A percentile compares a stretch with the other conserved stretches of the same genome.
phyloP scores from a whole-genome alignment of 2,888 invertebrate species.

The Lottia scabra region DNA sequence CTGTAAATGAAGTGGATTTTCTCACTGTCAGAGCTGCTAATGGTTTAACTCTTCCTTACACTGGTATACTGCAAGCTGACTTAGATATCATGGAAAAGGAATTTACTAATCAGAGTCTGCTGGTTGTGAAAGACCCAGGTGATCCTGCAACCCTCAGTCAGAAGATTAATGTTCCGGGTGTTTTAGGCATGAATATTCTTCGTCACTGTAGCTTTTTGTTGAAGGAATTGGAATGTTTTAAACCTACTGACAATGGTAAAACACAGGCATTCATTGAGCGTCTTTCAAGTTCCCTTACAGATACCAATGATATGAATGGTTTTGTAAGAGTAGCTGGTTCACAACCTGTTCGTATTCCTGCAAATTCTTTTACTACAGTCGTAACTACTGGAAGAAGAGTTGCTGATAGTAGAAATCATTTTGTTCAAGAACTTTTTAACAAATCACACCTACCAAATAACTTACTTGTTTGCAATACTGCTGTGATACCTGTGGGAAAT shows the following conservation, averaged over 20 bases:
- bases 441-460: neutral
- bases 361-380: slow-evolving; percentile 7
- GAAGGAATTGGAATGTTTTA: neutral
- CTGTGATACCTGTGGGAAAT: neutral
- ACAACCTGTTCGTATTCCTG: slow-evolving; percentile 6
- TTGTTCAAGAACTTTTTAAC: neutral
- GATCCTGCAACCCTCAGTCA: neutral
- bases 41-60: neutral
- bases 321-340: neutral
- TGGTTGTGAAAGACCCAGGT: neutral
- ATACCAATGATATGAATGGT: neutral
- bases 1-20: neutral
- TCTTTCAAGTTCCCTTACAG: too few relatives aligned
- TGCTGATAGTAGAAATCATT: neutral
- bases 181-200: slow-evolving; percentile 4
- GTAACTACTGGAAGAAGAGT: slow-evolving; percentile 5
- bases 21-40: neutral
- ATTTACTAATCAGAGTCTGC: neutral
- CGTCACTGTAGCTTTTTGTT: neutral
- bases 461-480: neutral
- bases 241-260: neutral
- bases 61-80: neutral
- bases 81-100: neutral
- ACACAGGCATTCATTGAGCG: too few relatives aligned
- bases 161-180: neutral